Conservation (phyloP, 2,797 vertebrate species). For the Sebastes hopkinsi region DNA sequence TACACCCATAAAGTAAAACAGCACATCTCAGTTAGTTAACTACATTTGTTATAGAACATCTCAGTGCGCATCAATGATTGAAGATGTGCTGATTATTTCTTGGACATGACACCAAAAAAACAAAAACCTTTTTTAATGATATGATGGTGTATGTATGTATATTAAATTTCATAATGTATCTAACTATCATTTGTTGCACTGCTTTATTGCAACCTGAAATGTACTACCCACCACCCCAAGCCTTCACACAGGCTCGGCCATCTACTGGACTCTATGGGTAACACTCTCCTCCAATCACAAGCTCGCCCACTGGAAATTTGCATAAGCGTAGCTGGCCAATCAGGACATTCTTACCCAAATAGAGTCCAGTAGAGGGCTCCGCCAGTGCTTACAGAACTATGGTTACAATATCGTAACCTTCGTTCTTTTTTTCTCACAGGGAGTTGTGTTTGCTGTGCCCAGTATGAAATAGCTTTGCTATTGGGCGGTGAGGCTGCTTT, state of each 20-base stretch:
- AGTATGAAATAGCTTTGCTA: no score
- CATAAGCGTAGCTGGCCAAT: no score
- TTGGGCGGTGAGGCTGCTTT: no score
- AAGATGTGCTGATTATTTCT: not conserved
- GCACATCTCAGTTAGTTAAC: not conserved
- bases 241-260: not conserved
- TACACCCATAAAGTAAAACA: slow-evolving; percentile 1
- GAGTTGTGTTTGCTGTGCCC: no score
- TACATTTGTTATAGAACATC: not conserved
- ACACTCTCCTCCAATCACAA: no score
- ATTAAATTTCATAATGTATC: not conserved
- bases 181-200: not conserved
- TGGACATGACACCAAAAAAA: not conserved
- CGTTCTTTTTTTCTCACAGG: no score
- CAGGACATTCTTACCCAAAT: no score
- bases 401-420: no score
- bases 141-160: not conserved
- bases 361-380: no score
- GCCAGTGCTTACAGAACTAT: no score
- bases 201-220: not conserved
- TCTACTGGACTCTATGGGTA: not conserved
- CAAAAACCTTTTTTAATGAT: not conserved
- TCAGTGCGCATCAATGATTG: not conserved
- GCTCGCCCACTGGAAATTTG: no score
- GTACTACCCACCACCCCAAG: no score